A percentile compares a stretch with the other conserved stretches of the same genome.
Evolutionary conservation across 2,113 vertebrate species (phyloP).

Genomic region (Terrapene triunguis): DNA sequence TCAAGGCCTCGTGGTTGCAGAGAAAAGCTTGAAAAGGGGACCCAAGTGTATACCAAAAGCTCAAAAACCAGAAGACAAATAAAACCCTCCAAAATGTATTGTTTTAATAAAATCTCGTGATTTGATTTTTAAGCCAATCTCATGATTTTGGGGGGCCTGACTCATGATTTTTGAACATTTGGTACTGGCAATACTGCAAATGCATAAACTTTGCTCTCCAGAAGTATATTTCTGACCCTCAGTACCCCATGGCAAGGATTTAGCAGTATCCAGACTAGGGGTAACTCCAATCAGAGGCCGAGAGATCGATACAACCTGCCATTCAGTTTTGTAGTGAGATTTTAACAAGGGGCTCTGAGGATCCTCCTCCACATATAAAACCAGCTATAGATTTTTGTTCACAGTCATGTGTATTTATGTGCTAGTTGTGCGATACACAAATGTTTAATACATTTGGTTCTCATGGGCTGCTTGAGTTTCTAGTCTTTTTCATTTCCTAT

Average conservation of each 20-base stretch:
- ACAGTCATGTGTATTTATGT: neutral
- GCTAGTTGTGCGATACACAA: neutral
- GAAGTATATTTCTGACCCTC: neutral
- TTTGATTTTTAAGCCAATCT: constrained; percentile 16
- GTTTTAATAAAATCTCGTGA: constrained; percentile 39
- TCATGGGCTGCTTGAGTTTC: neutral
- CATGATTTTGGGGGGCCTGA: neutral
- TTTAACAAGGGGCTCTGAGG: neutral
- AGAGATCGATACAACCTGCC: neutral
- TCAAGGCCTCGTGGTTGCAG: neutral
- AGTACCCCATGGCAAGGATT: neutral
- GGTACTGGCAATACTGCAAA: constrained; percentile 9
- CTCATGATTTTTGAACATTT: neutral
- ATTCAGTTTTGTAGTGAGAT: neutral
- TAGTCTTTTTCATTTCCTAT: neutral
- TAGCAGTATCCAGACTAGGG: neutral
- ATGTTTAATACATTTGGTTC: neutral
- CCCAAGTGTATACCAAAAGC: constrained; percentile 8
- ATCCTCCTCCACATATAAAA: neutral
- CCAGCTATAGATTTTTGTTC: neutral
- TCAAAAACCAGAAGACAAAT: constrained; percentile 18
- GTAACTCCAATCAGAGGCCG: neutral
- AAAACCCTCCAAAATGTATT: constrained; percentile 4
- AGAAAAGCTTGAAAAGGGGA: neutral
- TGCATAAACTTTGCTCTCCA: neutral